Evolutionary conservation across 2,113 vertebrate genomes (phyloP), one percentile per base, ranked within the genome.

Genomic region (Cyanistes caeruleus): DNA sequence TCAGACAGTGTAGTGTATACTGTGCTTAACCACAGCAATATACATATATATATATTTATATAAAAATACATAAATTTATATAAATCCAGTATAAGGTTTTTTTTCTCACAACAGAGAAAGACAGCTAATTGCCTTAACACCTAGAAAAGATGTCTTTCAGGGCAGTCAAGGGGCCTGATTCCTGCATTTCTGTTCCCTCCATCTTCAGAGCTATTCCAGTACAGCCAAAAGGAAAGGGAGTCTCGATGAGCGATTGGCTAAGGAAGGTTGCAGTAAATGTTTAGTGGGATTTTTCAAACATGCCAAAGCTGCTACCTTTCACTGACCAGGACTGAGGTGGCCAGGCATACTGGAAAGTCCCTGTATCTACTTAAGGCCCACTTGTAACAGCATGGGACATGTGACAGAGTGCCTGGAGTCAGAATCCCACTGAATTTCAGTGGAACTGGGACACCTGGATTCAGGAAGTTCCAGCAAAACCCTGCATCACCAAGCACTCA

Each of bases 71-170:
- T 30, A 53, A 35, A 55, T 5, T 35, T 0, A 56, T 73, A 60
- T 17, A 20, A 84, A 62, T 82, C 44, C 35, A 52, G 37, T 33
- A 27, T 21, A 41, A 75, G 16, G 4, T 31, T 90, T 74, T 89
- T 37, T 89, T 37, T 20, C 12, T 68, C 15, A 7, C 43, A 75
- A 44, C 13, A 55, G 22, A 64, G 33, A 21, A 89, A 75, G 44
- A 65, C 4, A 53, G 37, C 10, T 49, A 23, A 87, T 51, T 73
- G 63, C 87, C 39, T 86, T 55, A 62, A 37, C 37, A 63, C 43
- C 44, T 79, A 81, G 67, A 84, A 84, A 84, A 31, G 15, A 60
- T 60, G 27, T 51, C 69, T 86, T 74, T 84, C 15, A 79, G 65
- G 56, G 59, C 39, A 72, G 33, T 9, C 37, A 72, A 44, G 17